These are phyloP conservation scores for Cyanoliseus patagonus DNA, from an alignment of 2,113 vertebrate genomes.

Conservation along the genomic window DNA sequence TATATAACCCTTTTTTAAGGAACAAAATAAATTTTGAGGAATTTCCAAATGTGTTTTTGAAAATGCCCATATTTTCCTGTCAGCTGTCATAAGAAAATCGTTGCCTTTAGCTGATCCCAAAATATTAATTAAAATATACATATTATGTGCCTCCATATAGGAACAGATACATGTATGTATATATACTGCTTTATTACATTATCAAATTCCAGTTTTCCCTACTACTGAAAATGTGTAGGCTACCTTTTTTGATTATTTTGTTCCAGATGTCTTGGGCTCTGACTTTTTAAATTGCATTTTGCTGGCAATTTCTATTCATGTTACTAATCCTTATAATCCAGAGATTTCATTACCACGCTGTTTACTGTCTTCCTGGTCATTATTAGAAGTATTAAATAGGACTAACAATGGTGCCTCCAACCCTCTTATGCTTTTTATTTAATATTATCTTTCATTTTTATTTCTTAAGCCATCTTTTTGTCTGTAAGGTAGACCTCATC, in stretches of 20 bases:
- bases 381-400: background rate
- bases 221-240: background rate
- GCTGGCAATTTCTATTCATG: background rate
- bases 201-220: background rate
- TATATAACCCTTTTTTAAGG: background rate
- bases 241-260: background rate
- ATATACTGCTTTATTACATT: accelerated
- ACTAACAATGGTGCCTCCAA: background rate
- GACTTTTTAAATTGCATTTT: background rate
- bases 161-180: background rate
- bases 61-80: background rate
- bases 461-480: background rate
- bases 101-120: background rate
- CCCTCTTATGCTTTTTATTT: background rate
- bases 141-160: background rate
- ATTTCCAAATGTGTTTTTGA: background rate
- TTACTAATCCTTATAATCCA: background rate
- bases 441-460: background rate
- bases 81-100: background rate
- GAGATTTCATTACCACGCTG: background rate
- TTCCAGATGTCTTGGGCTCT: background rate
- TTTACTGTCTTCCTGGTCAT: background rate
- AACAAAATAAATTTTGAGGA: background rate
- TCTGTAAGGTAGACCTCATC: background rate
- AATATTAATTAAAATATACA: background rate